Evolutionary conservation across 2,113 vertebrate species (phyloP), one percentile per base, ranked within the genome.

Genomic region (Lepus americanus): DNA sequence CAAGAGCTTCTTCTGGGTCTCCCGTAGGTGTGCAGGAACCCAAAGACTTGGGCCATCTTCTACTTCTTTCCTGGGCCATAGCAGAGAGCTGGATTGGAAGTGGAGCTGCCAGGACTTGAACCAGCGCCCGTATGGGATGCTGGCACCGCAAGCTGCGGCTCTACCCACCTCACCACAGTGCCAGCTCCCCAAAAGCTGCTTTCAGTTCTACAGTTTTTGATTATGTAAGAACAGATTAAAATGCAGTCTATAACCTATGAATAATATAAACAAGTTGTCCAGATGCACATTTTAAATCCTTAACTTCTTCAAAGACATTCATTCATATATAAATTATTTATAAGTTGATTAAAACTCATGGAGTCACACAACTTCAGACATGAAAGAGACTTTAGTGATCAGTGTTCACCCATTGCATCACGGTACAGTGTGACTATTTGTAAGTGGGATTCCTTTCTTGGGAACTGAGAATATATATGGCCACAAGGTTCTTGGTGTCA

Each of bases 151-250:
- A 44, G 44, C 44, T 44, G 44, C 6, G 44, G 44, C 44, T 44
- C 44, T 44, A 44, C 44, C 44, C 44, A 6, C 44, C 6, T 7
- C 44, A 44, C 44, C 44, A 44, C 44, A 44, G 44, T 7, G 7
- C 44, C 44, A 1, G 44, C 44, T 44, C 44, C 44, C 44, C 44
- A 44, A 44, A 44, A 44, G 7, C 44, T 8, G 23, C 70, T 76
- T 70, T 51, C 13, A 39, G 29, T 51, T 63, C 31, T 86, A 94
- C 25, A 92, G 51, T 51, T 44, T 90, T 69, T 72, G 27, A 82
- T 36, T 87, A 53, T 44, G n/a, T 93, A 79, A 85, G 67, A 84
- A 79, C 70, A 89, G 9, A 93, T 89, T 89, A 61, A 86, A 97
- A 81, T 89, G 29, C 19, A 36, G 16, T 80, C 36, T 77, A 77